Base-by-base conservation (phyloP, 2,797 vertebrate species). In the Fistularia commersonii region DNA sequence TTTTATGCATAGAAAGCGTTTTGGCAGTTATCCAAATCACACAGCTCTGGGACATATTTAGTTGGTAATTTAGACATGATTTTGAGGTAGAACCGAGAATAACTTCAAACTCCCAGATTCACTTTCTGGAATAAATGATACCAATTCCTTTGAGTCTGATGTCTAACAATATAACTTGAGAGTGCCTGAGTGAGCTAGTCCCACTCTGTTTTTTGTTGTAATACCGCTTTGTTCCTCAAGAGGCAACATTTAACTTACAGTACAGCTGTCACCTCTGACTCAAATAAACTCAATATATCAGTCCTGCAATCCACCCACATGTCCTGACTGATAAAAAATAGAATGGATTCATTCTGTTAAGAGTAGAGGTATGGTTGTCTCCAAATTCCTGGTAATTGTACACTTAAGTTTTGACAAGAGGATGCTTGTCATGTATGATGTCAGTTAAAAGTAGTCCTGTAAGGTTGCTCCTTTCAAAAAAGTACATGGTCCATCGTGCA, bases 401-500 rank as follows among this genome's bases (percentile, higher is more conserved):
- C 8, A 58, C 39, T 46, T 14, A 43, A 63, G 3, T 33, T 8
- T 8, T 49, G 48, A n/a, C 41, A 35, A 36, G 40, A 49, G 45
- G 59, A 53, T 66, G 35, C 74, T 60, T 61, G 40, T 44, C 14
- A 9, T 37, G 5, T 74, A 44, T 69, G 49, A 44, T 60, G 56
- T 44, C 32, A 32, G 43, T 14, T 46, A 66, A 59, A 47, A 31
- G 64, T 60, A 56, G 54, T 64, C 57, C 41, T 12, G 32, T 63
- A 69, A 61, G 56, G 49, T 46, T 34, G 48, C 38, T 58, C 11
- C 37, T 55, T 38, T 9, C 40, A 41, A 59, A 57, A 44, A 42
- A 66, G 64, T 64, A 61, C 70, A 48, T 70, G 46, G 45, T 32
- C 65, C 68, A 74, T n/a, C 71, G 71, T 50, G 13, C 39, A 10